Evolutionary conservation across 1,140 invertebrate genomes (phyloP), one percentile per base, ranked within the genome.

Genomic region (Rhysida immarginata): DNA sequence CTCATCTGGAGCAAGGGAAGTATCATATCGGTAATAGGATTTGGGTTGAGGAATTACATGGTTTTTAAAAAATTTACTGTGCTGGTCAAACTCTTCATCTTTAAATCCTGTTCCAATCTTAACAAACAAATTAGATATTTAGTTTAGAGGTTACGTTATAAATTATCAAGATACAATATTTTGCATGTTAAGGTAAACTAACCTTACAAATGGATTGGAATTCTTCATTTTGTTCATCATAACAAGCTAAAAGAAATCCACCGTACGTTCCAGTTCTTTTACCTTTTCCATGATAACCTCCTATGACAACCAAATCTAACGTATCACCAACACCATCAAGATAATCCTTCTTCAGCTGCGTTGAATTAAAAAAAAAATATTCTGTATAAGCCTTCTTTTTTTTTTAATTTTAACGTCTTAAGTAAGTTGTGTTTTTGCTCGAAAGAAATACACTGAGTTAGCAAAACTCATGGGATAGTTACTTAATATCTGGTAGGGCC

Each of bases 91-190:
- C 66, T 87, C 82, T 55, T 96, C 92, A 71, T 99, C 96, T 56
- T 79, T 85, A 68, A 99, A 98, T 51, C 96, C 96, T 48, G 96
- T 99, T 53, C 96, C 96, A 72, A 99, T 87, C 84, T 95, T 71
- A 65, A 66, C 64, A 63, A 55, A 57, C 54, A 46, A 56, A 21
- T 35, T 35, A 8, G 29, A 35, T 35, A 8, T 35, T 35, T 35
- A 16, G n/a, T n/a, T n/a, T n/a, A n/a, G n/a, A n/a, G n/a, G n/a
- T n/a, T n/a, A n/a, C n/a, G n/a, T n/a, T n/a, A n/a, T n/a, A n/a
- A n/a, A n/a, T n/a, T n/a, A n/a, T n/a, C n/a, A n/a, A n/a, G n/a
- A n/a, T n/a, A n/a, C n/a, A n/a, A n/a, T n/a, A n/a, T n/a, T n/a
- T n/a, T n/a, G n/a, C n/a, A n/a, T n/a, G n/a, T n/a, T n/a, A n/a